Evolutionary conservation across 2,888 invertebrate species (phyloP).

Genomic region (Rhimphoctona megacephalus): DNA sequence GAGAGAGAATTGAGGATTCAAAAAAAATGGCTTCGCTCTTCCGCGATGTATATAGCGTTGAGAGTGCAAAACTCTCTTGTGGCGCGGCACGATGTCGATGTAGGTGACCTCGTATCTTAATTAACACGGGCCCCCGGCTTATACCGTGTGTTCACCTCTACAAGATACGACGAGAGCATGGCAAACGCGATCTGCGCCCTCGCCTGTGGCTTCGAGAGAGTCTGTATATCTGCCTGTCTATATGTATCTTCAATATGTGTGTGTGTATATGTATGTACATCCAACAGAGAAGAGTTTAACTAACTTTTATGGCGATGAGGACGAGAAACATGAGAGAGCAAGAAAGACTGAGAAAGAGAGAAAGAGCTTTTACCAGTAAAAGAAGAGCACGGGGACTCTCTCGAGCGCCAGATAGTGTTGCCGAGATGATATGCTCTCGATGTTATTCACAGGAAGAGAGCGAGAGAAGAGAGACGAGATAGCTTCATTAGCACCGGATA

Average conservation of each 20-base stretch:
- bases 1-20: slow-evolving; percentile 14
- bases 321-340: slow-evolving; percentile 38
- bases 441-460: slow-evolving; percentile 60
- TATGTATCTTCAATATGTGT: not conserved
- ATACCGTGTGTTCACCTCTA: slow-evolving; percentile 53
- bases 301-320: slow-evolving; percentile 77
- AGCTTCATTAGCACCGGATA: slow-evolving; percentile 81
- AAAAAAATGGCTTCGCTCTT: slow-evolving; percentile 33
- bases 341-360: slow-evolving; percentile 9
- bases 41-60: slow-evolving; percentile 39
- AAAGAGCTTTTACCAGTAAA: slow-evolving; percentile 22
- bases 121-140: slow-evolving; percentile 76
- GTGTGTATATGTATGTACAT: not conserved
- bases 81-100: slow-evolving; percentile 74
- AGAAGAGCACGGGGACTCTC: slow-evolving; percentile 35
- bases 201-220: slow-evolving; percentile 41
- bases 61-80: slow-evolving; percentile 21
- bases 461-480: slow-evolving; percentile 73
- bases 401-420: slow-evolving; percentile 42
- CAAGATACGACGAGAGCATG: slow-evolving; percentile 36
- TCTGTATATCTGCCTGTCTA: not conserved
- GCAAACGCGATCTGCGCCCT: slow-evolving; percentile 47
- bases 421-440: slow-evolving; percentile 57
- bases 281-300: slow-evolving; percentile 74
- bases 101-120: slow-evolving; percentile 82